phyloP scores from a whole-genome alignment of 1,140 invertebrate genomes.

The Campoletis sonorensis region DNA sequence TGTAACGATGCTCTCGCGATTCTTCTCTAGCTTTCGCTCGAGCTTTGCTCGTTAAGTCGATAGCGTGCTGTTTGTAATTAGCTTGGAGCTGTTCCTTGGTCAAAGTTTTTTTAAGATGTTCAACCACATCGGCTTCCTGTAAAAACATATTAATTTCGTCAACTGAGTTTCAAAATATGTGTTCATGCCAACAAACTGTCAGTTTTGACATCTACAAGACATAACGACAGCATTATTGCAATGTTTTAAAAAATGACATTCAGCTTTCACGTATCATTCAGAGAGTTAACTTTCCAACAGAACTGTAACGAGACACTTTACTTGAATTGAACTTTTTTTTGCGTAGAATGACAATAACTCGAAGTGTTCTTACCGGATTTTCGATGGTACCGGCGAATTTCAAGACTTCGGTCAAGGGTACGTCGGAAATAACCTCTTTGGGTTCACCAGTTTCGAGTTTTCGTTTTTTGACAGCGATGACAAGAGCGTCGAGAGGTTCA shows the following conservation, averaged over 20 bases:
- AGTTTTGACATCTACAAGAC: too few relatives aligned
- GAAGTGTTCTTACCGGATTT: conserved; percentile 63
- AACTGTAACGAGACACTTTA: not conserved
- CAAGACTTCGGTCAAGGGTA: conserved; percentile 72
- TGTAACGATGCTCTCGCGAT: conserved; percentile 65
- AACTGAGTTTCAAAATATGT: too few relatives aligned
- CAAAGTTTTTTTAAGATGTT: conserved; percentile 67
- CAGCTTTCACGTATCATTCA: not conserved
- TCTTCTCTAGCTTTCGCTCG: conserved; percentile 55
- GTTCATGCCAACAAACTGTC: not conserved
- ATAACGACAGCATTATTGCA: too few relatives aligned
- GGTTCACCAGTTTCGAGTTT: conserved; percentile 66
- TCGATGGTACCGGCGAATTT: conserved; percentile 79
- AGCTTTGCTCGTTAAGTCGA: conserved; percentile 67
- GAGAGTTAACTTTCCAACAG: not conserved
- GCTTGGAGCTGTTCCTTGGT: conserved; percentile 64
- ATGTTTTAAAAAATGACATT: too few relatives aligned
- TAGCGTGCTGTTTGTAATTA: conserved; percentile 72
- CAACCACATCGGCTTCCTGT: conserved; percentile 71
- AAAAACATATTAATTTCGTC: conserved; percentile 47
- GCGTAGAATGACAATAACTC: conserved; percentile 25
- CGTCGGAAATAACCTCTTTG: conserved; percentile 48
- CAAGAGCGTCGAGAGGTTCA: conserved; percentile 76
- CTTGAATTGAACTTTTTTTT: conserved; percentile 38
- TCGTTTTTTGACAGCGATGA: conserved; percentile 77